Base-by-base conservation (phyloP, 2,113 vertebrate species). In the Clarias gariepinus region DNA sequence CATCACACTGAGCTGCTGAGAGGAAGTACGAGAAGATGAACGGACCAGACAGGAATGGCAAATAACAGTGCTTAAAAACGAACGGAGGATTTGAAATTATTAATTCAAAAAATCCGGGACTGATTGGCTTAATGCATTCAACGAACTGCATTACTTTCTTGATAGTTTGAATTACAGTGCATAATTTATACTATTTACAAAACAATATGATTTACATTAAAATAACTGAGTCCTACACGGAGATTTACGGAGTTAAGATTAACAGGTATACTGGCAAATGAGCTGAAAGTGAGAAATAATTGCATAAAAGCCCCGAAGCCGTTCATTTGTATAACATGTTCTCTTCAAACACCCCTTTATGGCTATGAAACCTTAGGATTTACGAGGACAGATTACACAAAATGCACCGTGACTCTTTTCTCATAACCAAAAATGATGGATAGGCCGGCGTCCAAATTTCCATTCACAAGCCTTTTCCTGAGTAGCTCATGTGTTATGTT, bases 1-100 rank as follows among this genome's bases (percentile, higher is more conserved):
- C 68, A 90, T 90, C 79, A 84, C 36, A 77, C 53, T 12, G 28
- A 84, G 80, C 89, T 81, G 84, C 81, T 82, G 53, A 82, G 82
- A 76, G 69, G 33, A 68, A 30, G 41, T 8, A 47, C 8, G 47
- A 47, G 6, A 36, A 57, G 58, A 71, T 57, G 7, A 83, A 69
- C 23, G 53, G 53, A 58, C 16, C 60, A 28, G 16, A 73, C 33
- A 28, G 53, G 19, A 73, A n/a, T 55, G 47, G n/a, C 18, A 33
- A 83, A 21, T 83, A 33, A 55, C 11, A 53, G 13, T 11, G 7
- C n/a, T 79, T 30, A 79, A 55, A 80, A 36, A 33, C 0, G 0
- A 3, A 30, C 16, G 19, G 2, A 3, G 9, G 7, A 82, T 18
- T 21, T 4, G n/a, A 41, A 52, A 18, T 64, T 33, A 63, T 81